These are phyloP conservation scores for Falco cherrug DNA, from an alignment of 2,797 vertebrate species.

Conservation along the genomic window DNA sequence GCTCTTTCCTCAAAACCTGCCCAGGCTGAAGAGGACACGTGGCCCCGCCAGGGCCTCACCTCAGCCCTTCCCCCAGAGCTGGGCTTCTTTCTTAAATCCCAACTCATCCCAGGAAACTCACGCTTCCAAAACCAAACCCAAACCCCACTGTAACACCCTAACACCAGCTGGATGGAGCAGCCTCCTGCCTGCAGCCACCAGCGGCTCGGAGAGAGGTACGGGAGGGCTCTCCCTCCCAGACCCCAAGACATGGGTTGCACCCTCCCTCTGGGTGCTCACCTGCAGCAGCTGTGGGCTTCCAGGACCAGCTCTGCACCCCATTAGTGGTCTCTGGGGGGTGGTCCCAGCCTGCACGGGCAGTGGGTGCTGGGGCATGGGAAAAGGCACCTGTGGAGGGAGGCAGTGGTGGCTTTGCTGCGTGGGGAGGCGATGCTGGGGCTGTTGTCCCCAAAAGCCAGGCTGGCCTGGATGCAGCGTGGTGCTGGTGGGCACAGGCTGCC, in stretches of 20 bases:
- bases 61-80: fast-evolving
- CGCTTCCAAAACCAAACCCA: not conserved
- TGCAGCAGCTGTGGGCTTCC: not conserved
- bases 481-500: not conserved
- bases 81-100: not conserved
- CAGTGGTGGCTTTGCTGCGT: not conserved
- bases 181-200: not conserved
- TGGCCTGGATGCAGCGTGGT: not conserved
- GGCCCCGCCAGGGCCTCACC: fast-evolving
- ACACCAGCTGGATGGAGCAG: not conserved
- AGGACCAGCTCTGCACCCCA: not conserved
- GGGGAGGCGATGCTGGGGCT: not conserved
- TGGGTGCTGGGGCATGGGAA: not conserved
- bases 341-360: not conserved
- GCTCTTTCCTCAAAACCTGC: not conserved
- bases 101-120: not conserved
- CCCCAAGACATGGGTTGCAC: not conserved
- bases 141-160: not conserved
- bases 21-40: fast-evolving
- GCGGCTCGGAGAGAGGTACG: fast-evolving
- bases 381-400: slow-evolving; percentile 59
- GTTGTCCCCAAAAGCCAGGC: not conserved
- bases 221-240: not conserved
- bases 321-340: not conserved
- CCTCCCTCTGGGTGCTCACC: not conserved